Base-by-base conservation (phyloP, 2,113 vertebrate genomes). In the Lates calcarifer region DNA sequence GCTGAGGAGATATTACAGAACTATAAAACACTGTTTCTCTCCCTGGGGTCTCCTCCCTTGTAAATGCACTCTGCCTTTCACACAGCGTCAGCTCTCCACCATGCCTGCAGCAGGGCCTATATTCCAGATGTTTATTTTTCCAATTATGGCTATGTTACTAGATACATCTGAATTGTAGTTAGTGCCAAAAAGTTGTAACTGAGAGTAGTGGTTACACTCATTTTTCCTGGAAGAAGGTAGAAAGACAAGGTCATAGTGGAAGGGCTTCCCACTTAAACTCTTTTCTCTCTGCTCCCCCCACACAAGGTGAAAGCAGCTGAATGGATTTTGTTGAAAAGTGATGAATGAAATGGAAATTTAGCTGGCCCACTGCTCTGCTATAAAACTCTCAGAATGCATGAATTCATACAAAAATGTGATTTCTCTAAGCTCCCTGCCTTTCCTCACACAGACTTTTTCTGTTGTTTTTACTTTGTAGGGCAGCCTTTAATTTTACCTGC, bases 41-140 rank as follows among this genome's bases (percentile, higher is more conserved):
- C 86, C 74, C 72, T 17, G 47, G 73, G 73, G 78, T 81, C 76
- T 75, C 69, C 70, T 65, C 81, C 28, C 67, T 47, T 66, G 64
- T 77, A 78, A 77, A 78, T n/a, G 55, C 64, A 61, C 35, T 4
- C 83, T 35, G 66, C 70, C 71, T 69, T 73, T 82, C 74, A 74
- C 63, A 66, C 74, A 47, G 69, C 45, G 81, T 87, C 57, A 77
- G 64, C 68, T 60, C 60, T 82, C 57, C 74, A 39, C 35, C n/a
- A 31, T 37, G 72, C 58, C 67, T 78, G 78, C 74, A 77, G 75
- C 77, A 55, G 10, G 33, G 53, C 77, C 72, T 70, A 22, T 77
- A 35, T 66, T 85, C 82, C 74, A 73, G n/a, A 89, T 84, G 82
- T 92, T 89, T 91, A 84, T 89, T 90, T 91, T 89, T 88, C 78